phyloP scores from a whole-genome alignment of 1,140 invertebrate genomes.

The Anoplophora glabripennis region DNA sequence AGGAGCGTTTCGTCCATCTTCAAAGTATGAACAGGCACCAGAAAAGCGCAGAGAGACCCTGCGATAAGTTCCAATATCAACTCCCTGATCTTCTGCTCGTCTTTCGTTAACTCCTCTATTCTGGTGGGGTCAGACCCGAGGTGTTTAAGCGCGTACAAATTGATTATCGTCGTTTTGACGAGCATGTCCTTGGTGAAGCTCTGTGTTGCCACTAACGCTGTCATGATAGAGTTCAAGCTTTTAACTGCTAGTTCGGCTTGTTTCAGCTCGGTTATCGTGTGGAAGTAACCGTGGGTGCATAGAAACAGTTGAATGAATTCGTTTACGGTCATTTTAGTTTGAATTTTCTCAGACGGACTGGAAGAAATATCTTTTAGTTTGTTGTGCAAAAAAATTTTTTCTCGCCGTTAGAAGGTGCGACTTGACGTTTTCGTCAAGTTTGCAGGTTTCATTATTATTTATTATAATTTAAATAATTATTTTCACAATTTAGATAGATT shows the following conservation, averaged over 20 bases:
- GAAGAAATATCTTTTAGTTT: constrained; percentile 35
- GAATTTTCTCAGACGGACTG: constrained; percentile 54
- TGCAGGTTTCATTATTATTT: too few relatives aligned
- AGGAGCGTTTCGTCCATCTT: constrained; percentile 57
- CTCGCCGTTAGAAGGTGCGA: too few relatives aligned
- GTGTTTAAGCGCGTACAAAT: constrained; percentile 70
- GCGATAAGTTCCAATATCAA: constrained; percentile 65
- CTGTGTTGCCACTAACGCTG: constrained; percentile 72
- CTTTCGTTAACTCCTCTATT: constrained; percentile 52
- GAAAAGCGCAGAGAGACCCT: constrained; percentile 65
- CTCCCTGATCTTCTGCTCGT: constrained; percentile 56
- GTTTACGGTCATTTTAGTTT: constrained; percentile 61
- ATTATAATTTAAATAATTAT: too few relatives aligned
- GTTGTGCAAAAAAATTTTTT: too few relatives aligned
- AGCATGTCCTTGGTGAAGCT: constrained; percentile 71
- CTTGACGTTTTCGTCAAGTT: too few relatives aligned
- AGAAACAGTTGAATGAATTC: constrained; percentile 70
- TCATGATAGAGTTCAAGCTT: constrained; percentile 65
- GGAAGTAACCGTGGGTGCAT: constrained; percentile 63
- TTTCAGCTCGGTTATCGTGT: constrained; percentile 58
- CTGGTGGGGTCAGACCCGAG: constrained; percentile 50
- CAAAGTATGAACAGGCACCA: constrained; percentile 68
- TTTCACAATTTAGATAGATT: too few relatives aligned
- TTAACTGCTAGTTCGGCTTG: constrained; percentile 59
- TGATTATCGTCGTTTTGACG: constrained; percentile 73